Conservation (phyloP, 2,113 vertebrate genomes). For the Callorhinus ursinus region DNA sequence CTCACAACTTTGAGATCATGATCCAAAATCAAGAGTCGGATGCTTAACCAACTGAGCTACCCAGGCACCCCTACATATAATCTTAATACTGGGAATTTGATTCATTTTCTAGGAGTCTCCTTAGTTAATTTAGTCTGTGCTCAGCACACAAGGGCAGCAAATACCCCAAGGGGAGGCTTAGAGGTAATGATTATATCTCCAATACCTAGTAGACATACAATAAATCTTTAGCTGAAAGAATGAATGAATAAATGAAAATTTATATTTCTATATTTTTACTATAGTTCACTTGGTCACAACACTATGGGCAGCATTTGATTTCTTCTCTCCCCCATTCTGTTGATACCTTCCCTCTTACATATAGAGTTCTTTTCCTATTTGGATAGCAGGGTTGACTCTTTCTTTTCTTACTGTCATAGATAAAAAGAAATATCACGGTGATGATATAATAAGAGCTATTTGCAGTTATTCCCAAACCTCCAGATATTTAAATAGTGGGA, state of each 20-base stretch:
- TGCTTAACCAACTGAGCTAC: neutral
- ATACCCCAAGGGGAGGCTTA: neutral
- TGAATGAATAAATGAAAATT: neutral
- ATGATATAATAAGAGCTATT: neutral
- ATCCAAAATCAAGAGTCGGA: neutral
- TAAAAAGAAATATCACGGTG: neutral
- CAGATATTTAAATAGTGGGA: neutral
- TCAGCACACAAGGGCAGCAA: neutral
- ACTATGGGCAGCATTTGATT: neutral
- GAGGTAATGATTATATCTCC: neutral
- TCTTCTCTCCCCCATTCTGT: neutral
- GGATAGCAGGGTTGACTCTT: neutral
- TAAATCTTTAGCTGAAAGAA: neutral
- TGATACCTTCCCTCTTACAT: neutral
- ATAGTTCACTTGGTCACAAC: neutral
- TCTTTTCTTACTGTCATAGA: neutral
- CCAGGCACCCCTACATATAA: neutral
- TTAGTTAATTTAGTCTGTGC: neutral
- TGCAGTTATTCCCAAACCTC: neutral
- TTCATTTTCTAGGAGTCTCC: neutral
- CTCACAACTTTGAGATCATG: neutral
- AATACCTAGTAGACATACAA: neutral
- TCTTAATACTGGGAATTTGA: neutral
- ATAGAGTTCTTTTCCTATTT: neutral
- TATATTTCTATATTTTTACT: neutral